Evolutionary conservation across 1,140 invertebrate species (phyloP).

Genomic region (Pogonus chalceus): DNA sequence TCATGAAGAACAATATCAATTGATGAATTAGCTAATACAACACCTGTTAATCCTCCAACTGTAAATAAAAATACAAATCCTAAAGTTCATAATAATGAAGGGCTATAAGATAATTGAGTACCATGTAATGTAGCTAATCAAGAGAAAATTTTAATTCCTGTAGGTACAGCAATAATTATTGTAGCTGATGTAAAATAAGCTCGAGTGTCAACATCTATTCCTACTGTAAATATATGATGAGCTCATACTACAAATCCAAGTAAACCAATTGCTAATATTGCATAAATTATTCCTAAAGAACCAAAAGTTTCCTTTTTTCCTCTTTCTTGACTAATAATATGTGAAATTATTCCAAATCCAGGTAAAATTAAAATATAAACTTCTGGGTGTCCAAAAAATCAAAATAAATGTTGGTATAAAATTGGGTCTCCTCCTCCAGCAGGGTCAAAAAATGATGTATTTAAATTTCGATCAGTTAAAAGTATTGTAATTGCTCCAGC

Average conservation of each 20-base stretch:
- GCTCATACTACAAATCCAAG: slow-evolving; percentile 61
- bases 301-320: too few relatives aligned
- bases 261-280: too few relatives aligned
- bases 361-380: too few relatives aligned
- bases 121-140: slow-evolving; percentile 48
- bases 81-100: slow-evolving; percentile 48
- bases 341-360: too few relatives aligned
- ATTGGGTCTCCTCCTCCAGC: too few relatives aligned
- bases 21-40: slow-evolving; percentile 58
- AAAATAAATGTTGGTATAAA: too few relatives aligned
- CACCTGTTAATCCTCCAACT: too few relatives aligned
- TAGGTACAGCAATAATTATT: too few relatives aligned
- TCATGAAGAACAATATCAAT: slow-evolving; percentile 62
- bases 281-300: slow-evolving; percentile 50
- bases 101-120: slow-evolving; percentile 40
- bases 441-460: slow-evolving; percentile 63
- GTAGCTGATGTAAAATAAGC: slow-evolving; percentile 63
- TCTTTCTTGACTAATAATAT: too few relatives aligned
- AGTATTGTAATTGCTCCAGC: slow-evolving; percentile 65
- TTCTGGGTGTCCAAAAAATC: too few relatives aligned
- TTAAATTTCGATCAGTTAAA: slow-evolving; percentile 57
- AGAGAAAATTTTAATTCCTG: slow-evolving; percentile 58
- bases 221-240: slow-evolving; percentile 62
- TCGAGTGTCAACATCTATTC: too few relatives aligned
- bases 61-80: slow-evolving; percentile 67